Evolutionary conservation across 2,113 vertebrate genomes (phyloP).

Genomic region (Mungos mungo): DNA sequence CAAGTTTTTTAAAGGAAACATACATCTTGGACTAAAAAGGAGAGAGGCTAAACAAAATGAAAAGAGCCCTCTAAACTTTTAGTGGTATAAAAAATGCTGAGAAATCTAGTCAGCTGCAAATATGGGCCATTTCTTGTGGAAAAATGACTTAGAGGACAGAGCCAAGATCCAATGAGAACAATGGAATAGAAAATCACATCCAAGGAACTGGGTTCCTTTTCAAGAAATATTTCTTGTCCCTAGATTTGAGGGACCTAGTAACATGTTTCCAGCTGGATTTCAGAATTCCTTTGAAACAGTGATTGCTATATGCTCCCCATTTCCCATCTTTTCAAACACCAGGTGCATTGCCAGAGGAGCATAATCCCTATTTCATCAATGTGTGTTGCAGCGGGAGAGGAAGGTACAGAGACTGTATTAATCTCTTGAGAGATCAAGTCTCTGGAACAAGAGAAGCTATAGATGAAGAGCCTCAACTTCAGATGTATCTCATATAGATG

Average conservation of each 20-base stretch:
- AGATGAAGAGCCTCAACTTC: background rate
- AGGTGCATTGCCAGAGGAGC: background rate
- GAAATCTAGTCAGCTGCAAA: background rate
- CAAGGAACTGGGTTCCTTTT: background rate
- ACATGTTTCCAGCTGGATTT: background rate
- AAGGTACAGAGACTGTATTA: background rate
- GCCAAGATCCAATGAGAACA: background rate
- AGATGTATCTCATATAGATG: background rate
- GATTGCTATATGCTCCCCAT: background rate
- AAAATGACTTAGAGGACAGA: constrained; percentile 20
- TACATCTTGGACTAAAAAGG: background rate
- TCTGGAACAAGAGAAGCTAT: background rate
- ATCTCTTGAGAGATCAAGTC: background rate
- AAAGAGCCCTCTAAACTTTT: background rate
- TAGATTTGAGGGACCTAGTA: background rate
- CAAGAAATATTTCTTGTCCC: background rate
- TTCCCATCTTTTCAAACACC: background rate
- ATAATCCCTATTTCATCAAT: background rate
- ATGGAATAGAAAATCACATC: background rate
- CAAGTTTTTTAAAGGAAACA: background rate
- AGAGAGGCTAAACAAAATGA: background rate
- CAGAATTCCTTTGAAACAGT: background rate
- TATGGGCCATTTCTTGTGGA: background rate
- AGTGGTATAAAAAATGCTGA: background rate
- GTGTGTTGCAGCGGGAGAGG: background rate